Percentiles rank a stretch among this genome's conserved stretches.
Evolutionary conservation across 1,140 invertebrate species (phyloP).

Genomic region (Holotrichia oblita): DNA sequence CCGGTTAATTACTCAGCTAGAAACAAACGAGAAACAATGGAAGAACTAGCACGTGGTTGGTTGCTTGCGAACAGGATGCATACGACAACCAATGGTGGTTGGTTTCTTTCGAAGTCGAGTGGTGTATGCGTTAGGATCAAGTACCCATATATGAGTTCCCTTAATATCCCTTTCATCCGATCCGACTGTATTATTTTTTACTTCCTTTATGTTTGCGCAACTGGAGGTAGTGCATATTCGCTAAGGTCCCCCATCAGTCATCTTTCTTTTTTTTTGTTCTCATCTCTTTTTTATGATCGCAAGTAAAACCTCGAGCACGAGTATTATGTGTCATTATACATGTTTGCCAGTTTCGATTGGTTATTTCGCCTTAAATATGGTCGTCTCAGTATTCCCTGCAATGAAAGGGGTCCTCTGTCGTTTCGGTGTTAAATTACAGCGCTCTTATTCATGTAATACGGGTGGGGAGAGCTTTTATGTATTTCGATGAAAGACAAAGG

Average conservation of each 20-base stretch:
- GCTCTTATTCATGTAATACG: background rate
- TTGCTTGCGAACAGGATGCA: slow-evolving; percentile 45
- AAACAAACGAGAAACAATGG: slow-evolving; percentile 49
- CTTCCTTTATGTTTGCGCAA: slow-evolving; percentile 38
- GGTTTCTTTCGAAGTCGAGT: slow-evolving; percentile 45
- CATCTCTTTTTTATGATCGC: slow-evolving; percentile 10
- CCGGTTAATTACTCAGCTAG: slow-evolving; percentile 50
- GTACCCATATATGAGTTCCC: slow-evolving; percentile 38
- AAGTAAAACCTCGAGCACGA: slow-evolving; percentile 26
- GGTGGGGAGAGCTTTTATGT: slow-evolving; percentile 1
- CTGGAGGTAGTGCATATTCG: slow-evolving; percentile 2
- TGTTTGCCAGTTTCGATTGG: slow-evolving; percentile 42
- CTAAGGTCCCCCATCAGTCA: slow-evolving; percentile 23
- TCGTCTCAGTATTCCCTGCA: background rate
- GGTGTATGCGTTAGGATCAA: slow-evolving; percentile 44
- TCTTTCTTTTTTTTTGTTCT: slow-evolving; percentile 1
- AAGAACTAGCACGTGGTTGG: slow-evolving; percentile 49
- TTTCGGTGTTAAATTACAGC: slow-evolving; percentile 23
- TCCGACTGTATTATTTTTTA: slow-evolving; percentile 29
- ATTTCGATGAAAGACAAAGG: slow-evolving; percentile 3
- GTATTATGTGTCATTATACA: slow-evolving; percentile 43
- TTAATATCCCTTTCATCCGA: slow-evolving; percentile 31
- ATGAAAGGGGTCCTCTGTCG: slow-evolving; percentile 11
- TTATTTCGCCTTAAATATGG: slow-evolving; percentile 41
- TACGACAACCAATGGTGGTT: slow-evolving; percentile 45